Conservation (phyloP, 1,140 invertebrate species). For the Drosophila malerkotliana region DNA sequence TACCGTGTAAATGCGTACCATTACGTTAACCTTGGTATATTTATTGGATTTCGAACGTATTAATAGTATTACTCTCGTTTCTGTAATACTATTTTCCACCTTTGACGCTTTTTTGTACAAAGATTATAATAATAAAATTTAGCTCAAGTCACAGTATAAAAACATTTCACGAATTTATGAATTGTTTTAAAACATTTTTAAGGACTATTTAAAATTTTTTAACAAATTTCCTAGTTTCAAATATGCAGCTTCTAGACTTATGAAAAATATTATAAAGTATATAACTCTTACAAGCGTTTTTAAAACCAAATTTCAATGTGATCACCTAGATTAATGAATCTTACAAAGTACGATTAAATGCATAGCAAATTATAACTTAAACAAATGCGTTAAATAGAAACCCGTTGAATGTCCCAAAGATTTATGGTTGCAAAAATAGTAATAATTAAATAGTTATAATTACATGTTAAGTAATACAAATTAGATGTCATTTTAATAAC, state of each 20-base stretch:
- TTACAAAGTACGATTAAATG: conserved; percentile 61
- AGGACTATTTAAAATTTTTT: not conserved
- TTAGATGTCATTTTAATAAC: conserved; percentile 29
- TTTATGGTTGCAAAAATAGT: conserved; percentile 19
- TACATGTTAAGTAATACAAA: conserved; percentile 27
- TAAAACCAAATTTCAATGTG: conserved; percentile 82
- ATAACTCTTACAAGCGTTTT: conserved; percentile 67
- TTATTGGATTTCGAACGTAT: no score
- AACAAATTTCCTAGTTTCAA: conserved; percentile 13
- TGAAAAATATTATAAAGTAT: conserved; percentile 61
- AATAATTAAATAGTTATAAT: conserved; percentile 24
- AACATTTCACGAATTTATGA: not conserved
- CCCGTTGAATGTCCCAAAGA: conserved; percentile 16
- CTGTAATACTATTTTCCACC: no score
- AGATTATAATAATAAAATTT: no score
- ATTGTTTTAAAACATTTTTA: no score
- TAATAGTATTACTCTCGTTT: no score
- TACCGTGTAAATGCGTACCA: no score
- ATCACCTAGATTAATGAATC: conserved; percentile 73
- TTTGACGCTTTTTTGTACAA: no score
- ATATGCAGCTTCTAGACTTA: conserved; percentile 58
- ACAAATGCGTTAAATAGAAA: conserved; percentile 6
- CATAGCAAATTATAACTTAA: conserved; percentile 59
- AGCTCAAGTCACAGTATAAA: not conserved
- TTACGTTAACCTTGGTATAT: no score